phyloP scores from a whole-genome alignment of 2,888 invertebrate genomes.

The Pomacea canaliculata region DNA sequence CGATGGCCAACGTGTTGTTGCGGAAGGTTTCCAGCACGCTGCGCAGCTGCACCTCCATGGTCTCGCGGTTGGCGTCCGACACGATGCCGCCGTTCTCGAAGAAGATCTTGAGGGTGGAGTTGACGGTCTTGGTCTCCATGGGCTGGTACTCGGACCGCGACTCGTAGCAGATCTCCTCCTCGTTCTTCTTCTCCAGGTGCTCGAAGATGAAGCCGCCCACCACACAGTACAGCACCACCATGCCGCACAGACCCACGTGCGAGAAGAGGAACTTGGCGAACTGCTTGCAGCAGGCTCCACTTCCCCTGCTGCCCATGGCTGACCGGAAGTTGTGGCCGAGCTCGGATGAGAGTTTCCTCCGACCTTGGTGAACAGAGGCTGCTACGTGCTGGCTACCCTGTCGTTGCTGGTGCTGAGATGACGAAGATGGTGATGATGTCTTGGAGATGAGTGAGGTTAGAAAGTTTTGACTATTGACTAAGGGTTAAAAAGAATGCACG shows the following conservation, averaged over 20 bases:
- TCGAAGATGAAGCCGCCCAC: constrained; percentile 69
- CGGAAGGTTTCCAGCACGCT: constrained; percentile 62
- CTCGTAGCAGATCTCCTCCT: constrained; percentile 64
- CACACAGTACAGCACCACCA: constrained; percentile 66
- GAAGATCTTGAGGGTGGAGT: constrained; percentile 56
- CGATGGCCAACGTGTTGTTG: constrained; percentile 61
- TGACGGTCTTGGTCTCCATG: constrained; percentile 58
- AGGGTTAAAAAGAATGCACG: no score
- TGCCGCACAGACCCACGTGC: constrained; percentile 66
- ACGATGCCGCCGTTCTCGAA: constrained; percentile 35
- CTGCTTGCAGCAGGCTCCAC: constrained; percentile 56
- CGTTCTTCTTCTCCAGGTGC: constrained; percentile 68
- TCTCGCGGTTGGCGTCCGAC: constrained; percentile 53
- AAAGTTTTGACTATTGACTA: no score
- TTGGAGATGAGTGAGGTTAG: no score
- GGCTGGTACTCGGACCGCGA: constrained; percentile 58
- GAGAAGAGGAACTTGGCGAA: constrained; percentile 67
- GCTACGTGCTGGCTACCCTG: no score
- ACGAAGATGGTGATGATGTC: no score
- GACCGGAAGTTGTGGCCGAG: background rate
- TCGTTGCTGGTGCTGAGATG: no score
- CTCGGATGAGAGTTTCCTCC: background rate
- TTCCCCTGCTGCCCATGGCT: constrained; percentile 35
- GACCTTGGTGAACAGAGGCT: no score
- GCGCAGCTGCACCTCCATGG: constrained; percentile 55